Conservation (phyloP, 2,888 invertebrate genomes). For the Colostygia pectinataria region DNA sequence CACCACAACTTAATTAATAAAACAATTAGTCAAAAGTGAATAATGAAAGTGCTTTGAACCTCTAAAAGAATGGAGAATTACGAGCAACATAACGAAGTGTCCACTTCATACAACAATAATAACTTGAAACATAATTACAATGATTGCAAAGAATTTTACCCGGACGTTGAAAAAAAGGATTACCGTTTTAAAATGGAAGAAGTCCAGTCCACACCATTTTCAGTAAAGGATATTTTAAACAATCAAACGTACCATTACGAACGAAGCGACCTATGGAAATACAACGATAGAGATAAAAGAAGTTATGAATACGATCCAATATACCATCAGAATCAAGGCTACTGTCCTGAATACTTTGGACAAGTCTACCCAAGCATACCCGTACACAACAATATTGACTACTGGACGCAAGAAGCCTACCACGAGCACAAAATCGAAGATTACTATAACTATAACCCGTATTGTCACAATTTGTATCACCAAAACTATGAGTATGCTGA, state of each 20-base stretch:
- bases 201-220: conserved; percentile 65
- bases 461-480: conserved; percentile 67
- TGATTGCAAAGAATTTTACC: conserved; percentile 60
- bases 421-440: conserved; percentile 68
- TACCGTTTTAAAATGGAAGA: conserved; percentile 61
- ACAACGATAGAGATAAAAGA: conserved; percentile 55
- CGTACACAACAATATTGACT: conserved; percentile 61
- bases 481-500: conserved; percentile 62
- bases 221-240: conserved; percentile 72
- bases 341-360: conserved; percentile 62
- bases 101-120: conserved; percentile 64
- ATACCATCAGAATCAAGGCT: conserved; percentile 55
- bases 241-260: conserved; percentile 65
- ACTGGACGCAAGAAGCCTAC: conserved; percentile 65
- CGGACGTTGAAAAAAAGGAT: conserved; percentile 49
- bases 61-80: conserved; percentile 58
- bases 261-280: conserved; percentile 63
- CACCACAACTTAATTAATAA: conserved; percentile 63
- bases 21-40: conserved; percentile 54
- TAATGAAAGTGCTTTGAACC: conserved; percentile 45
- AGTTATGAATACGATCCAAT: conserved; percentile 57
- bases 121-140: conserved; percentile 61
- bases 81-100: conserved; percentile 69
- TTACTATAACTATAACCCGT: conserved; percentile 65
- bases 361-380: conserved; percentile 62